A percentile compares a stretch with the other conserved stretches of the same genome.
Evolutionary conservation across 1,140 invertebrate genomes (phyloP).

Genomic region (Teleopsis dalmanni): DNA sequence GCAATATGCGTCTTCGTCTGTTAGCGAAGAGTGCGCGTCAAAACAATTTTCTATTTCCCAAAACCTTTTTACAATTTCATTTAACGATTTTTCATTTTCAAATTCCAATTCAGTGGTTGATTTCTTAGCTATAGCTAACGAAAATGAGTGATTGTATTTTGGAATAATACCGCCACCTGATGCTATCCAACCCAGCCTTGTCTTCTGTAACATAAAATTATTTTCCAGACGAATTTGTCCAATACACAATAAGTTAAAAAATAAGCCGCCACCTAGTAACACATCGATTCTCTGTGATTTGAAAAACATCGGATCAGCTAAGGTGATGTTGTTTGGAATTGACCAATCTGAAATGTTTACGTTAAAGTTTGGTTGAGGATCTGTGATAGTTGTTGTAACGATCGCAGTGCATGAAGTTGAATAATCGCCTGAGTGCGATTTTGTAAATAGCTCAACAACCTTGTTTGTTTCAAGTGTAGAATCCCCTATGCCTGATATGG

Average conservation of each 20-base stretch:
- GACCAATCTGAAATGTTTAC: slow-evolving; percentile 2
- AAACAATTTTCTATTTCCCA: slow-evolving; percentile 15
- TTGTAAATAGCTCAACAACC: neutral
- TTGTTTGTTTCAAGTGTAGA: neutral
- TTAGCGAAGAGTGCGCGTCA: neutral
- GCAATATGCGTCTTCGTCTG: slow-evolving; percentile 3
- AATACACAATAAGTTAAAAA: slow-evolving; percentile 13
- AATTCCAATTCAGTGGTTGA: neutral
- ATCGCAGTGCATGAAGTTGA: neutral
- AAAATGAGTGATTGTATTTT: neutral
- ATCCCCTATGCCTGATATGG: slow-evolving; percentile 3
- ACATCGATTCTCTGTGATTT: slow-evolving; percentile 19
- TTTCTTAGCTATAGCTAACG: neutral
- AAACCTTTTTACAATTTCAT: slow-evolving; percentile 9
- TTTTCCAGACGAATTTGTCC: slow-evolving; percentile 23
- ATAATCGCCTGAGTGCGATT: neutral
- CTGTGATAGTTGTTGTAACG: slow-evolving; percentile 1
- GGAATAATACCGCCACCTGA: slow-evolving; percentile 9
- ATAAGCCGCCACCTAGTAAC: slow-evolving; percentile 22
- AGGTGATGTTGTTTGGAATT: slow-evolving; percentile 15
- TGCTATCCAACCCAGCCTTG: slow-evolving; percentile 30
- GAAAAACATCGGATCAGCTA: slow-evolving; percentile 22
- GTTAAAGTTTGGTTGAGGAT: slow-evolving; percentile 6
- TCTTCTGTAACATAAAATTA: slow-evolving; percentile 24
- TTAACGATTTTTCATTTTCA: neutral